Conservation (phyloP, 2,888 invertebrate genomes). For the Linnaemya tessellans region DNA sequence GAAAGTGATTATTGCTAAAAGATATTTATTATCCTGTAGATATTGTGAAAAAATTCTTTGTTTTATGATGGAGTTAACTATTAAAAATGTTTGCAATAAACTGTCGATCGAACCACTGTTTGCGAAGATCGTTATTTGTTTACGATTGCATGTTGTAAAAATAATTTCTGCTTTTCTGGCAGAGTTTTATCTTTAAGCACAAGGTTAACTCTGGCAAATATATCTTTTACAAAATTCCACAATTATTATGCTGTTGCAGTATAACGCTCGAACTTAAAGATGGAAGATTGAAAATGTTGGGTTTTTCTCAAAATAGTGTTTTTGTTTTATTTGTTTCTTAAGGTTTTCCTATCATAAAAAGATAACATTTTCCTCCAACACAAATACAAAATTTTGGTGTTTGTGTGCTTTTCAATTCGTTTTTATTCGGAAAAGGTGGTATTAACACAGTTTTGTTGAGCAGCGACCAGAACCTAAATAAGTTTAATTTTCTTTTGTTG, state of each 20-base stretch:
- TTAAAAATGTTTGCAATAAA: not conserved
- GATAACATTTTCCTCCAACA: constrained; percentile 38
- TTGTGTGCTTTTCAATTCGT: not conserved
- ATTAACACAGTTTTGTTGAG: constrained; percentile 55
- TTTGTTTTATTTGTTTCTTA: not conserved
- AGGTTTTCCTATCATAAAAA: constrained; percentile 37
- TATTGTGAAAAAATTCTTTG: too few species aligned
- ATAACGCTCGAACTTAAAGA: not conserved
- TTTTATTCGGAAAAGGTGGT: constrained; percentile 2
- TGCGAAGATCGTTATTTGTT: constrained; percentile 27
- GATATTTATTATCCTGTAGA: too few species aligned
- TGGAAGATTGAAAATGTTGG: constrained; percentile 44
- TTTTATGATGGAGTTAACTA: not conserved
- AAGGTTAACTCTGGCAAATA: constrained; percentile 29
- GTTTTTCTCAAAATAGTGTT: not conserved
- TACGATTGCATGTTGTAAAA: constrained; percentile 30
- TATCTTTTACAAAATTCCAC: constrained; percentile 27
- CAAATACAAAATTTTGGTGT: not conserved
- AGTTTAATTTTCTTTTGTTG: not conserved
- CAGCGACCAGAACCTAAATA: constrained; percentile 16
- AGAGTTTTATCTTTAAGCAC: constrained; percentile 25
- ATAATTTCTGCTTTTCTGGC: not conserved
- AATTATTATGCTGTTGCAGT: not conserved
- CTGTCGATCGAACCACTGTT: constrained; percentile 9
- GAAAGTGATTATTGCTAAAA: too few species aligned